A percentile compares a stretch with the other conserved stretches of the same genome.
phyloP scores from a whole-genome alignment of 2,113 vertebrate genomes.

The Romanogobio albipinnatus region DNA sequence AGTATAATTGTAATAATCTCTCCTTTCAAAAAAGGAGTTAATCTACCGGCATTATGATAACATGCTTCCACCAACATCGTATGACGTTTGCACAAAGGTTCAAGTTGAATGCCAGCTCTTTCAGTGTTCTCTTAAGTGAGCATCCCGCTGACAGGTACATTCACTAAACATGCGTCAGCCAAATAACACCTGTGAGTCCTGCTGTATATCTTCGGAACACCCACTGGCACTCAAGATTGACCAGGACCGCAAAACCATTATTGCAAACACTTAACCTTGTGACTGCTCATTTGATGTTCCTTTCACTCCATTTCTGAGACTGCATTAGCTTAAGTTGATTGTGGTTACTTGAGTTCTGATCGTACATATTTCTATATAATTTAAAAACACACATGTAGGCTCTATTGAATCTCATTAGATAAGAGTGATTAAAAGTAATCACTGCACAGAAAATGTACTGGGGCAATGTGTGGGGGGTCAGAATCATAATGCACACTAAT shows the following conservation, averaged over 20 bases:
- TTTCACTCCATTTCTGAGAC: not conserved
- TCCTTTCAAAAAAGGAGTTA: not conserved
- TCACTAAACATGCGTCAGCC: not conserved
- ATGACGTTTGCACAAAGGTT: not conserved
- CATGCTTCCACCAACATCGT: not conserved
- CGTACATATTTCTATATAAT: not conserved
- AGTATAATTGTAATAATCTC: not conserved
- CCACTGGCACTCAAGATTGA: not conserved
- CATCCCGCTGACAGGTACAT: not conserved
- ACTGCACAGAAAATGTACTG: not conserved
- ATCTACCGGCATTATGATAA: not conserved
- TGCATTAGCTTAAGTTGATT: not conserved
- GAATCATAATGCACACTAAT: not conserved
- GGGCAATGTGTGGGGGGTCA: not conserved
- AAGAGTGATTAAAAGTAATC: not conserved
- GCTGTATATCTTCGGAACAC: not conserved
- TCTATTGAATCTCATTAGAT: not conserved
- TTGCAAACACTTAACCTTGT: not conserved
- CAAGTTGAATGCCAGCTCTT: not conserved
- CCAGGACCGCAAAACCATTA: not conserved
- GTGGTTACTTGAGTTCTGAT: not conserved
- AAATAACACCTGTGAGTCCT: not conserved
- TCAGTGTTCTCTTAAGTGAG: constrained; percentile 6
- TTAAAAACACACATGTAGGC: not conserved
- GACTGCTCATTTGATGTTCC: not conserved